These are phyloP conservation scores for Cryptotis parvus DNA, from an alignment of 2,113 vertebrate genomes.

Conservation along the genomic window DNA sequence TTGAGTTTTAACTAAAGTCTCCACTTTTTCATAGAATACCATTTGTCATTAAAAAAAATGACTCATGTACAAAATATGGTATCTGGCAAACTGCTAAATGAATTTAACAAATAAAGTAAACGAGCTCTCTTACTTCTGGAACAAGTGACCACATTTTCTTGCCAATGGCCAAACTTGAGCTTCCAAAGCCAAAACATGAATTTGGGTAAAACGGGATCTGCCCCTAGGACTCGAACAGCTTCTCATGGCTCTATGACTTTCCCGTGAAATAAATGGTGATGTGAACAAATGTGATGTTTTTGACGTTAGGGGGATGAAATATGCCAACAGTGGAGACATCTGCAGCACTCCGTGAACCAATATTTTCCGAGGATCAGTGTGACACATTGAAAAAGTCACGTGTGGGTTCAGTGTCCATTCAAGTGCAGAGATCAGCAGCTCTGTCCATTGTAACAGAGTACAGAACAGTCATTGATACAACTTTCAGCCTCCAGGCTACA, in stretches of 20 bases:
- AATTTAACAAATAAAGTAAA: background rate
- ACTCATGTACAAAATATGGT: accelerated
- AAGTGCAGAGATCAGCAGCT: background rate
- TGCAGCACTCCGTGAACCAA: background rate
- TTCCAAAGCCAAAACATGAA: background rate
- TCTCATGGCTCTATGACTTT: background rate
- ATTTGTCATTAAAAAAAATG: background rate
- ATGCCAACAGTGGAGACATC: background rate
- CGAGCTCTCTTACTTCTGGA: background rate
- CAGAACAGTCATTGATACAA: background rate
- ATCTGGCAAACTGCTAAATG: no score
- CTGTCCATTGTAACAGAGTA: background rate
- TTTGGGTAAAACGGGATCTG: background rate
- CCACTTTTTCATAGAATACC: background rate
- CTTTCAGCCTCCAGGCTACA: background rate
- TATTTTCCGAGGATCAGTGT: background rate
- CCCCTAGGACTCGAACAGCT: background rate
- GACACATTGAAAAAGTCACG: background rate
- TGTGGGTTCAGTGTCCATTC: background rate
- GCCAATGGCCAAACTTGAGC: background rate
- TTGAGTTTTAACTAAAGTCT: background rate
- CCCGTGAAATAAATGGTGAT: background rate
- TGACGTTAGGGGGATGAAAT: background rate
- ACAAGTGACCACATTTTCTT: background rate
- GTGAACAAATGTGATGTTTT: background rate